Evolutionary conservation across 2,888 invertebrate species (phyloP), one percentile per base, ranked within the genome.

Genomic region (Entomobrya proxima): DNA sequence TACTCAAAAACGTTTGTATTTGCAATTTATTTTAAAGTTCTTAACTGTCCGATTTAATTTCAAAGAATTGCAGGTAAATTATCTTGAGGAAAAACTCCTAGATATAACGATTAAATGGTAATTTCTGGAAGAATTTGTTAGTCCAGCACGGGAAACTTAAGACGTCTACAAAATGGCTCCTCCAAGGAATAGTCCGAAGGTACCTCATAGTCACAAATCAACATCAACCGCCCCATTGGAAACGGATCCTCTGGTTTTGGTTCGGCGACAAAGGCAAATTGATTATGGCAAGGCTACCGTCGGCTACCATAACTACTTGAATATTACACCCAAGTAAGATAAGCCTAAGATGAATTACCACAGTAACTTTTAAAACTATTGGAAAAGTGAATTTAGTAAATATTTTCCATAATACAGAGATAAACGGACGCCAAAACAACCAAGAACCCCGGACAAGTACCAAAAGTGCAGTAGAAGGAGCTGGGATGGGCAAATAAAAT

Each of bases 271-370:
- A 91, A 98, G 98, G 92, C 97, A 98, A 92, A 96, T 98, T 91
- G 97, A 98, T 92, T 98, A 96, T 93, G 98, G 98, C 13, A 98
- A 98, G 92, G 97, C 97, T 91, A 98, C 98, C 35, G 92, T 95
- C 88, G 96, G 96, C 52, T 98, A 98, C 91, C 94, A 95, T 89
- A 94, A 95, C 92, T 98, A 97, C 90, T 91, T 93, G 11, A 92
- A 93, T 89, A 90, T 92, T 90, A 94, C 97, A 58, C 95, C 96
- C 52, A 94, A 93, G 96, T 96, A 93, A 93, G 93, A 21, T 55
- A 37, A 52, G 52, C n/a, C 5, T 5, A n/a, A n/a, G 5, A n/a
- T 7, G 5, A 52, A 52, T 11, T 15, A 52, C 9, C 11, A 37
- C 5, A 37, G 37, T 7, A 37, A 37, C 37, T 11, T 7, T 18